phyloP scores from a whole-genome alignment of 2,888 invertebrate genomes.

The Anagyrus pseudococci region DNA sequence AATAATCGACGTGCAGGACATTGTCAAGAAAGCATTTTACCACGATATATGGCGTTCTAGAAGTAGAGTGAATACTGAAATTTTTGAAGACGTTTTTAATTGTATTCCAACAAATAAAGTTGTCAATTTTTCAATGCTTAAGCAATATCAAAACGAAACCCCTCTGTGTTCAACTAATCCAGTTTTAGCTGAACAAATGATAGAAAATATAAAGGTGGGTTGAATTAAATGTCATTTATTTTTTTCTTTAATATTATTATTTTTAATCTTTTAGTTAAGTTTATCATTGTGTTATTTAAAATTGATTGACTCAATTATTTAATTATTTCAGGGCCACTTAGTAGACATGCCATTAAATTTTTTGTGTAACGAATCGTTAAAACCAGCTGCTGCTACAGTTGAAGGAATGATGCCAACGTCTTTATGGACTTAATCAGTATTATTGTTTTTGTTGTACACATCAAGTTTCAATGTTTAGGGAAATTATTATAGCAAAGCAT shows the following conservation, averaged over 20 bases:
- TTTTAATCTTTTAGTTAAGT: slow-evolving; percentile 14
- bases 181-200: slow-evolving; percentile 73
- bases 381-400: slow-evolving; percentile 82
- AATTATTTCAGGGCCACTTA: slow-evolving; percentile 74
- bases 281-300: slow-evolving; percentile 4
- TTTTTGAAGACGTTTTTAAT: slow-evolving; percentile 92
- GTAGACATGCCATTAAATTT: slow-evolving; percentile 91
- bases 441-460: slow-evolving; percentile 25
- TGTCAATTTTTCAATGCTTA: slow-evolving; percentile 78
- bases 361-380: slow-evolving; percentile 83
- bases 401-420: slow-evolving; percentile 93
- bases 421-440: slow-evolving; percentile 76
- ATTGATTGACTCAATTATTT: slow-evolving; percentile 24
- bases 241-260: slow-evolving; percentile 10
- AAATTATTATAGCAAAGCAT: no score
- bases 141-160: slow-evolving; percentile 76
- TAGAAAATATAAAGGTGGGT: slow-evolving; percentile 75
- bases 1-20: slow-evolving; percentile 74
- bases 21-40: slow-evolving; percentile 81
- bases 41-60: slow-evolving; percentile 82
- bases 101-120: slow-evolving; percentile 88
- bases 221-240: slow-evolving; percentile 10
- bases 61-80: slow-evolving; percentile 82
- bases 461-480: no score
- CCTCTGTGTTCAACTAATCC: slow-evolving; percentile 78